Conservation (phyloP, 2,888 invertebrate genomes). For the Pristionchus fissidentatus region DNA sequence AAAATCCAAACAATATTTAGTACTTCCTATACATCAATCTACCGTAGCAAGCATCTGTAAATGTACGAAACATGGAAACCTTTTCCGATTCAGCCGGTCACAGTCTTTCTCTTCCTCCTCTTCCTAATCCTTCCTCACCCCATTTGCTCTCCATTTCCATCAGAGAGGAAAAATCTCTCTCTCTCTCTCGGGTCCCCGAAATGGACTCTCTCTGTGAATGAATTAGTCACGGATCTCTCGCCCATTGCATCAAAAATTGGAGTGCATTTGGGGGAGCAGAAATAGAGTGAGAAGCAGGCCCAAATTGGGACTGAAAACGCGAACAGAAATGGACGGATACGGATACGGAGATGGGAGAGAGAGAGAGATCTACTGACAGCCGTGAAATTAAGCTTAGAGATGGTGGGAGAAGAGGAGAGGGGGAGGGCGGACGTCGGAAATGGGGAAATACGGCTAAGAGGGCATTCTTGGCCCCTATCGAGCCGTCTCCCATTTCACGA, state of each 20-base stretch:
- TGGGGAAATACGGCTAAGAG: constrained; percentile 32
- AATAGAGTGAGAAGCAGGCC: not conserved
- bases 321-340: constrained; percentile 12
- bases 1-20: constrained; percentile 15
- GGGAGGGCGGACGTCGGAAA: too few species aligned
- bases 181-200: too few species aligned
- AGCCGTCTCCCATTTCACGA: constrained; percentile 34
- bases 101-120: constrained; percentile 17
- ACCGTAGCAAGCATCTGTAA: too few species aligned
- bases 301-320: constrained; percentile 19
- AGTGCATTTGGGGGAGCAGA: not conserved
- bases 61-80: constrained; percentile 2
- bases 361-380: constrained; percentile 37
- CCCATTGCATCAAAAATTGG: not conserved
- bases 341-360: constrained; percentile 27
- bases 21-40: too few species aligned
- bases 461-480: constrained; percentile 22
- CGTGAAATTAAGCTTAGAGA: constrained; percentile 25
- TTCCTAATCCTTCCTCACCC: constrained; percentile 35
- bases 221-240: constrained; percentile 42
- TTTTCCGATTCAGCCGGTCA: not conserved
- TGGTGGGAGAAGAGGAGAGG: not conserved
- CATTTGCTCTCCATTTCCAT: constrained; percentile 30
- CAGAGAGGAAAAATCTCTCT: constrained; percentile 13
- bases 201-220: constrained; percentile 32